Conservation (phyloP, 2,888 invertebrate genomes). For the Rhagonycha lutea region DNA sequence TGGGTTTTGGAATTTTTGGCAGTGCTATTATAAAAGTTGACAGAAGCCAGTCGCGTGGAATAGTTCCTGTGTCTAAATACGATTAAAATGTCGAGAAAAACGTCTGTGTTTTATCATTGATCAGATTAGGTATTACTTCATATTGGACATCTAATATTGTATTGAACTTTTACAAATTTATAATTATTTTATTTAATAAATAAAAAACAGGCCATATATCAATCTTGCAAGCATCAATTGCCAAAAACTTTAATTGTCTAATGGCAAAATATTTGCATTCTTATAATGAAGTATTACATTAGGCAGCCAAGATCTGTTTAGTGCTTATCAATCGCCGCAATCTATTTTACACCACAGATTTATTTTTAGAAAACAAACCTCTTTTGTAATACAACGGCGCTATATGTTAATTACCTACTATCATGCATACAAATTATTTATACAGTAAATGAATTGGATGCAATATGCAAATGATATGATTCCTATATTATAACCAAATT, state of each 20-base stretch:
- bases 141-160: not conserved
- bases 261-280: constrained; percentile 2
- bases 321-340: not conserved
- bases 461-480: too few species aligned
- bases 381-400: not conserved
- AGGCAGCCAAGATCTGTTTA: constrained; percentile 4
- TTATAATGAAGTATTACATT: constrained; percentile 6
- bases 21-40: not conserved
- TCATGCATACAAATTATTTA: not conserved
- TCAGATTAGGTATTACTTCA: not conserved
- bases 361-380: constrained; percentile 4
- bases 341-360: constrained; percentile 3
- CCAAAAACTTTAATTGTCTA: constrained; percentile 6
- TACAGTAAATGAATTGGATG: too few species aligned
- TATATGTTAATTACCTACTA: not conserved
- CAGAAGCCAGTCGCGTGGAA: not conserved
- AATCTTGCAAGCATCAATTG: not conserved
- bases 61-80: not conserved
- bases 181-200: too few species aligned
- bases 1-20: not conserved
- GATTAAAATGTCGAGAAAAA: not conserved
- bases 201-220: not conserved
- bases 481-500: too few species aligned
- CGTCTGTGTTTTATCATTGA: not conserved
- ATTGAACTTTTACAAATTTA: not conserved